phyloP scores from a whole-genome alignment of 2,888 invertebrate genomes.

The Nymphalis c-album region DNA sequence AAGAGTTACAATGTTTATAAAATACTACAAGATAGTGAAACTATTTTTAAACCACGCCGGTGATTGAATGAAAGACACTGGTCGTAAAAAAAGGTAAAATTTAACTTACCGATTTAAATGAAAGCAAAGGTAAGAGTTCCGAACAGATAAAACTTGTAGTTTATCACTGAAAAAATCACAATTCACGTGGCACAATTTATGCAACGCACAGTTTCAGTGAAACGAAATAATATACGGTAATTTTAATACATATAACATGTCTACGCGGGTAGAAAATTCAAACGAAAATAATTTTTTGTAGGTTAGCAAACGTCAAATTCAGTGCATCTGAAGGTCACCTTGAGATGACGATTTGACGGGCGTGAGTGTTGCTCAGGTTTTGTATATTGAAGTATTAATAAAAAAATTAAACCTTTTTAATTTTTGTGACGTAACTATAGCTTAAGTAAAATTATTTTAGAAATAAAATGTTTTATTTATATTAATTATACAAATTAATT shows the following conservation, averaged over 20 bases:
- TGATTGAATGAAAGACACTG: conserved; percentile 46
- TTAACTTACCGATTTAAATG: conserved; percentile 55
- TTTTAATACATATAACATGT: conserved; percentile 58
- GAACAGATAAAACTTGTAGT: conserved; percentile 41
- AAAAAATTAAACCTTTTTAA: background rate
- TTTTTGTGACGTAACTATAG: background rate
- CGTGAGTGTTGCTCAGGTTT: conserved; percentile 3
- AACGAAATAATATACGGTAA: conserved; percentile 55
- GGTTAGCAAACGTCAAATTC: conserved; percentile 70
- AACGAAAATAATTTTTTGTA: conserved; percentile 66
- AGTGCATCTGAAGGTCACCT: conserved; percentile 72
- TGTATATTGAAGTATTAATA: too few species aligned
- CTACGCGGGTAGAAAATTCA: conserved; percentile 74
- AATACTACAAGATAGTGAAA: conserved; percentile 30
- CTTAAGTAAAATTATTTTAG: too few species aligned
- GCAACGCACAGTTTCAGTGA: conserved; percentile 48
- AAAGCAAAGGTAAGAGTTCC: conserved; percentile 33
- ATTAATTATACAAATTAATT: too few species aligned
- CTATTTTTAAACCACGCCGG: conserved; percentile 58
- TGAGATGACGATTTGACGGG: conserved; percentile 57
- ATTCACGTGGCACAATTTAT: conserved; percentile 51
- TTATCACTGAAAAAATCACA: conserved; percentile 64
- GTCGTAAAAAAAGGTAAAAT: conserved; percentile 46
- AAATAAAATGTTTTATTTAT: too few species aligned
- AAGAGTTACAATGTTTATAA: conserved; percentile 16